Conservation (phyloP, 2,797 vertebrate genomes). For the Paramormyrops hopkinsi region DNA sequence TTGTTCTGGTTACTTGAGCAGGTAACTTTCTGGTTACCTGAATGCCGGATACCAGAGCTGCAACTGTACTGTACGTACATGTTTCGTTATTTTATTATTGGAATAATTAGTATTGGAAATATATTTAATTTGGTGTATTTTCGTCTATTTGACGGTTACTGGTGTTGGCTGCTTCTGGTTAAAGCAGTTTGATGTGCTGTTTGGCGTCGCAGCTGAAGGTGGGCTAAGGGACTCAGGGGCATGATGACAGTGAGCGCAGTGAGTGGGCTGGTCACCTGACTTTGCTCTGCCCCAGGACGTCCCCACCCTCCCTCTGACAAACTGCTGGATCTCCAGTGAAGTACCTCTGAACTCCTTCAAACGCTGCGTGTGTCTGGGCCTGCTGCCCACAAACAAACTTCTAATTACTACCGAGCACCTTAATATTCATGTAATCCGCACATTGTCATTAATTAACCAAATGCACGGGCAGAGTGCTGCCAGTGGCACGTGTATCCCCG, state of each 20-base stretch:
- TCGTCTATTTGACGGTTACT: neutral
- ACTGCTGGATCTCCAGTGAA: neutral
- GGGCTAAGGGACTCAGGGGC: neutral
- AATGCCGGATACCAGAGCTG: neutral
- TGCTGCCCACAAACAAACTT: neutral
- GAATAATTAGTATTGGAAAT: neutral
- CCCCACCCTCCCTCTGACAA: neutral
- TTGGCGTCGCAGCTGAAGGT: neutral
- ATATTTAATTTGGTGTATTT: neutral
- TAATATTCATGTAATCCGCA: slow-evolving; percentile 12
- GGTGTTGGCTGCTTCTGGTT: neutral
- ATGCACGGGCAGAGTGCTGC: neutral
- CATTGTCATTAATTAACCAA: neutral
- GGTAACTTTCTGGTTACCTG: neutral
- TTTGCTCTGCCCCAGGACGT: neutral
- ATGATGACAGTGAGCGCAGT: neutral
- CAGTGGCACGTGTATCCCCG: neutral
- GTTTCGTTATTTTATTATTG: neutral
- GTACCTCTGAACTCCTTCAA: neutral
- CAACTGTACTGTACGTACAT: too few species aligned
- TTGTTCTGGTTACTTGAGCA: neutral
- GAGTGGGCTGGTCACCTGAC: neutral
- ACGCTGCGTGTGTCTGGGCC: neutral
- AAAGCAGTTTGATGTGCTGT: neutral
- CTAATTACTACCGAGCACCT: neutral